phyloP scores from a whole-genome alignment of 2,888 invertebrate genomes.

The Antheraea yamamai region DNA sequence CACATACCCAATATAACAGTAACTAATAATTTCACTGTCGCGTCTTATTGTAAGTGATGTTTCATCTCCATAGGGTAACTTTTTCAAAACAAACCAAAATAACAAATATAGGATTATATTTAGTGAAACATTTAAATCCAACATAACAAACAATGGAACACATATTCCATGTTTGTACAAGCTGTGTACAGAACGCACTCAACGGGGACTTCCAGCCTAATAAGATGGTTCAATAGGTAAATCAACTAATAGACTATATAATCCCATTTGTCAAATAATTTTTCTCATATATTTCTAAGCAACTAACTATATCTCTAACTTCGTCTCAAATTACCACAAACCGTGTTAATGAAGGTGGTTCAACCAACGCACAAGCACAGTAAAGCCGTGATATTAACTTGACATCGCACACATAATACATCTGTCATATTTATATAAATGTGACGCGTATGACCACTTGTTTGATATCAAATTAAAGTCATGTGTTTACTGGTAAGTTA shows the following conservation, averaged over 20 bases:
- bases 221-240: constrained; percentile 48
- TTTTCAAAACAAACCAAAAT: constrained; percentile 72
- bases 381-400: no score
- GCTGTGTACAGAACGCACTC: constrained; percentile 54
- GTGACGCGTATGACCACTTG: no score
- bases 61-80: constrained; percentile 6
- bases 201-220: constrained; percentile 43
- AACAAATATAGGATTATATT: constrained; percentile 82
- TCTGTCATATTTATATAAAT: no score
- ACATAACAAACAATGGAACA: constrained; percentile 67
- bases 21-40: not conserved
- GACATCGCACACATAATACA: no score
- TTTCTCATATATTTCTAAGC: constrained; percentile 65
- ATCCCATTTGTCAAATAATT: constrained; percentile 72
- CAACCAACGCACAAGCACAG: constrained; percentile 63
- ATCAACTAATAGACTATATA: constrained; percentile 59
- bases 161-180: constrained; percentile 60
- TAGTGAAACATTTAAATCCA: constrained; percentile 79
- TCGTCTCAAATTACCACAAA: constrained; percentile 66
- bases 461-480: no score
- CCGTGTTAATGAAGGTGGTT: constrained; percentile 71
- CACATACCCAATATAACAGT: not conserved
- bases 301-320: constrained; percentile 63
- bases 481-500: constrained; percentile 37
- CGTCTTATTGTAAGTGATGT: not conserved